A percentile compares a stretch with the other conserved stretches of the same genome.
Conservation (phyloP, 2,888 invertebrate genomes). For the Dryocosmus kuriphilus region DNA sequence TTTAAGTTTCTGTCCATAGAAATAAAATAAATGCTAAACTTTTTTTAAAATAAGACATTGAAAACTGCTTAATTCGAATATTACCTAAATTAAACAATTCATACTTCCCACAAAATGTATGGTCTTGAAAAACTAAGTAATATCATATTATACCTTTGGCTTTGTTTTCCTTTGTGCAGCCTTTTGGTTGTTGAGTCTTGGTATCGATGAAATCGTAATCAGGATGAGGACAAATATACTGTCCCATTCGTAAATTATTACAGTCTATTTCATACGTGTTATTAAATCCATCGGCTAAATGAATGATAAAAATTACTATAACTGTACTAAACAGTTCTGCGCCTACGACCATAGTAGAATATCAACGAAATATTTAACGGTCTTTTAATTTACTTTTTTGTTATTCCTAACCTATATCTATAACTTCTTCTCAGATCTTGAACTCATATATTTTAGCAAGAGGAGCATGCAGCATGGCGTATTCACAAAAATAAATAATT, state of each 20-base stretch:
- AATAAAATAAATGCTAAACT: too few species aligned
- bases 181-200: constrained; percentile 91
- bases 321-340: constrained; percentile 36
- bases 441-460: not conserved
- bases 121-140: not conserved
- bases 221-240: constrained; percentile 91
- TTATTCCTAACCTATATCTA: not conserved
- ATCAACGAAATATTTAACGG: not conserved
- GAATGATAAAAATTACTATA: constrained; percentile 57
- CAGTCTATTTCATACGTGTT: constrained; percentile 81
- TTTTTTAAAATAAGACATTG: too few species aligned
- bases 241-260: constrained; percentile 86
- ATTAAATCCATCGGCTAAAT: constrained; percentile 62
- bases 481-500: not conserved
- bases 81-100: too few species aligned
- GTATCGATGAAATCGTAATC: constrained; percentile 88
- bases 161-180: constrained; percentile 88
- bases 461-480: not conserved
- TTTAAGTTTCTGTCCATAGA: too few species aligned
- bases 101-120: not conserved
- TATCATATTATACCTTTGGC: constrained; percentile 83
- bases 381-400: not conserved
- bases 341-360: not conserved
- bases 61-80: too few species aligned
- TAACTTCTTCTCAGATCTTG: not conserved